These are phyloP conservation scores for Cochlearius cochlearius DNA, from an alignment of 2,113 vertebrate species.

Conservation along the genomic window DNA sequence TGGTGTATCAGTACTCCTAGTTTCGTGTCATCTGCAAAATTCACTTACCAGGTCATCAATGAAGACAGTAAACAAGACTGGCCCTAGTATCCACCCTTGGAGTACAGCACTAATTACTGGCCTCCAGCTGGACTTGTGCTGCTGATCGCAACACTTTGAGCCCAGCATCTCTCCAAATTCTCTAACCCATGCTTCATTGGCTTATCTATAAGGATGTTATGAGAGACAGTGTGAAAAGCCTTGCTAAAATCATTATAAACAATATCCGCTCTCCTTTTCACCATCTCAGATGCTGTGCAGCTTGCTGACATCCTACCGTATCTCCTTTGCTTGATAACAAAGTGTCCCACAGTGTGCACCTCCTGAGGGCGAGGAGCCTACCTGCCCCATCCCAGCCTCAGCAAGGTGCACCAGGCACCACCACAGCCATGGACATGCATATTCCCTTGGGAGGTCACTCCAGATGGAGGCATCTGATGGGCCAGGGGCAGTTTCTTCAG, in stretches of 20 bases:
- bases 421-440: neutral
- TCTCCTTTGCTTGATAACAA: neutral
- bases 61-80: neutral
- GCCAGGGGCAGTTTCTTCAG: neutral
- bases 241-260: neutral
- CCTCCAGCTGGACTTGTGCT: neutral
- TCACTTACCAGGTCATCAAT: neutral
- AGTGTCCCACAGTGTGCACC: accelerated
- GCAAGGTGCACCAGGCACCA: accelerated
- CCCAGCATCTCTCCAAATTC: neutral
- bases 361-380: neutral
- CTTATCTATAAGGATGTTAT: neutral
- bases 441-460: neutral
- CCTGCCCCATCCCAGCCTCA: neutral
- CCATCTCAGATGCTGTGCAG: neutral
- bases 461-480: neutral
- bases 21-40: neutral
- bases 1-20: accelerated
- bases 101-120: neutral
- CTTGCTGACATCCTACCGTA: neutral
- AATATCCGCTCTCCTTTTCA: neutral
- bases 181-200: neutral
- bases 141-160: neutral
- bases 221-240: neutral
- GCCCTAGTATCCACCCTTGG: neutral